These are phyloP conservation scores for Athene cunicularia DNA, from an alignment of 2,113 vertebrate species.

Conservation along the genomic window DNA sequence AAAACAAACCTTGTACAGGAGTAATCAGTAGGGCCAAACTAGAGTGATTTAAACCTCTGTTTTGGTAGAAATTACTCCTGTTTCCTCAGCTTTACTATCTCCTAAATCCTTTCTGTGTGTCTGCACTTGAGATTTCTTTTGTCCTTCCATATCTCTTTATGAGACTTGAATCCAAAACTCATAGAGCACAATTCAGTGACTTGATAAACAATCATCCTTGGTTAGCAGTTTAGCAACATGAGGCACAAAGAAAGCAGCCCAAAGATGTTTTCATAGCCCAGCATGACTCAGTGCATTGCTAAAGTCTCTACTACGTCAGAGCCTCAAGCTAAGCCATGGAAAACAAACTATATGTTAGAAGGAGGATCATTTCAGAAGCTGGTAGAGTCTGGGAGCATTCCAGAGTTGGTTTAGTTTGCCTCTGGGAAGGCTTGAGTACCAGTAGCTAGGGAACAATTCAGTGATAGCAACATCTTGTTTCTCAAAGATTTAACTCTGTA, in stretches of 20 bases:
- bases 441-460: slow-evolving; percentile 10
- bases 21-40: neutral
- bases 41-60: neutral
- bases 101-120: neutral
- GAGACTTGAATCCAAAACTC: neutral
- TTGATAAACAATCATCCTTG: neutral
- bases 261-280: neutral
- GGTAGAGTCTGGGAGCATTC: neutral
- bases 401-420: slow-evolving; percentile 7
- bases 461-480: slow-evolving; percentile 25
- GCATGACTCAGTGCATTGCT: neutral
- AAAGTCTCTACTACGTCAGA: neutral
- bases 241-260: neutral
- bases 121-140: neutral
- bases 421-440: neutral
- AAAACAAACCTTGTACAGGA: neutral
- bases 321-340: neutral
- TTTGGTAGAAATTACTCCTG: neutral
- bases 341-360: neutral
- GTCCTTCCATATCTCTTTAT: neutral
- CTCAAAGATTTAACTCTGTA: neutral
- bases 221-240: neutral
- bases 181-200: neutral
- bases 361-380: neutral
- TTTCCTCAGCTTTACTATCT: neutral